phyloP scores from a whole-genome alignment of 2,113 vertebrate genomes.

The Oenanthe melanoleuca region DNA sequence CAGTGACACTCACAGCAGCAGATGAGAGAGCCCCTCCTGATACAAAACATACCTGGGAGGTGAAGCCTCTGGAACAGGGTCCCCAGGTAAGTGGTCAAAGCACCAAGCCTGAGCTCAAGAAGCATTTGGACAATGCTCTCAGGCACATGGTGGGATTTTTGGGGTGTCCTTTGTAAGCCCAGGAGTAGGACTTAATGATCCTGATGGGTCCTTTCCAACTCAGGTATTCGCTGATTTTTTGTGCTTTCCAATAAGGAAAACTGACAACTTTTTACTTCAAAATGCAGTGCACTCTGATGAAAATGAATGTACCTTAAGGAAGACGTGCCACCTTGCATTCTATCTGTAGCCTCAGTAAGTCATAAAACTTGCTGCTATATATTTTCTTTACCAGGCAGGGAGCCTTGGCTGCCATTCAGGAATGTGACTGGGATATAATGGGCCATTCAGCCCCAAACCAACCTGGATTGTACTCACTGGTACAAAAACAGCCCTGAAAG shows the following conservation, averaged over 20 bases:
- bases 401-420: constrained; percentile 38
- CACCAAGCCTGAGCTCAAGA: neutral
- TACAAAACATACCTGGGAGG: neutral
- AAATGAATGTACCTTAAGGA: neutral
- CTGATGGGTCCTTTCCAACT: neutral
- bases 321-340: neutral
- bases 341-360: neutral
- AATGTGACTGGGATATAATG: neutral
- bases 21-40: neutral
- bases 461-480: neutral
- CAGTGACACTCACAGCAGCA: neutral
- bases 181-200: neutral
- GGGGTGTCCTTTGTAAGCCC: neutral
- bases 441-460: neutral
- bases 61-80: neutral
- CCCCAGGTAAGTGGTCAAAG: neutral
- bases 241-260: neutral
- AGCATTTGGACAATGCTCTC: neutral
- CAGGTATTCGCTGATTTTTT: neutral
- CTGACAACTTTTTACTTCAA: neutral
- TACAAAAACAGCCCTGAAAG: neutral
- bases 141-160: neutral
- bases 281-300: neutral
- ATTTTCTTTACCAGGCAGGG: constrained; percentile 15
- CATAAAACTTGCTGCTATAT: neutral